phyloP scores from a whole-genome alignment of 2,888 invertebrate species.

The Caenorhabditis sinica region DNA sequence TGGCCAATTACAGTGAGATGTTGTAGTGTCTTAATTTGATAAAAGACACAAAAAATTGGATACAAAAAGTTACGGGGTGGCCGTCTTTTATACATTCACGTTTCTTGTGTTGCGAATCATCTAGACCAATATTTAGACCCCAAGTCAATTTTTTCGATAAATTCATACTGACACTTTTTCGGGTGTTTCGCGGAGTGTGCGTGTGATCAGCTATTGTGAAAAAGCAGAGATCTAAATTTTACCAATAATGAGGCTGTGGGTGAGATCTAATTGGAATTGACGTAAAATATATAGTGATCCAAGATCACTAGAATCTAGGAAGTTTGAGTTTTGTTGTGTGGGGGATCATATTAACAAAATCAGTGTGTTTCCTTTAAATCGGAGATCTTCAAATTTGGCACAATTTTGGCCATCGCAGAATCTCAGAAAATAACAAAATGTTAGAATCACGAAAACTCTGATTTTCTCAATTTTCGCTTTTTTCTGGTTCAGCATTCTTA shows the following conservation, averaged over 20 bases:
- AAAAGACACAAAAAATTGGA: background rate
- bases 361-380: too few relatives aligned
- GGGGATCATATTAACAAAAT: too few relatives aligned
- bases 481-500: too few relatives aligned
- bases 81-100: too few relatives aligned
- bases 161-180: too few relatives aligned
- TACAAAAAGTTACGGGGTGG: too few relatives aligned
- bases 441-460: background rate
- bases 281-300: background rate
- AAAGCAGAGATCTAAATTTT: background rate
- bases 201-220: too few relatives aligned
- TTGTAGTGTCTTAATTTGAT: constrained; percentile 1
- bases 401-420: background rate
- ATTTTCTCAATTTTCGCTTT: background rate
- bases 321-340: too few relatives aligned
- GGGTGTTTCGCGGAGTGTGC: too few relatives aligned
- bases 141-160: too few relatives aligned
- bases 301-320: background rate
- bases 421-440: background rate
- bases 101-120: too few relatives aligned
- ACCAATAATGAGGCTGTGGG: background rate
- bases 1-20: background rate
- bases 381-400: too few relatives aligned
- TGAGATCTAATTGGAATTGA: background rate
- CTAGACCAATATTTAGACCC: background rate